Percentiles rank a stretch among this genome's conserved stretches.
Conservation (phyloP, 2,797 vertebrate genomes). For the Mormyrops attenuatus region DNA sequence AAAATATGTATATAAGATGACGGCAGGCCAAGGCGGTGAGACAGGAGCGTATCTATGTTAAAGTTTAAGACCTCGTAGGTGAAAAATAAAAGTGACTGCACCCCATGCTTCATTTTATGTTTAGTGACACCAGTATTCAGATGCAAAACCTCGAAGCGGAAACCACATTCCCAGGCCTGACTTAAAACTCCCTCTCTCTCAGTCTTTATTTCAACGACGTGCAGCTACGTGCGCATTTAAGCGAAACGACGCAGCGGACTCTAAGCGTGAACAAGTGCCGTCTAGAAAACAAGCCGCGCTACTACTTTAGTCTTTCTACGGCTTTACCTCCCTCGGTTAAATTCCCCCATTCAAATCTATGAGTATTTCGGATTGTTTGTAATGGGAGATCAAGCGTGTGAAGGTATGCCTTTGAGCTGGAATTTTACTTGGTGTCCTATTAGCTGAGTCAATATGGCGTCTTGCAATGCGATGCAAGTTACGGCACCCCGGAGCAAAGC, state of each 20-base stretch:
- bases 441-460: constrained; percentile 67
- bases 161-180: background rate
- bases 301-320: constrained; percentile 15
- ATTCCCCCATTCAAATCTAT: constrained; percentile 38
- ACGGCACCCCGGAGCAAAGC: constrained; percentile 48
- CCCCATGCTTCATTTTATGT: background rate
- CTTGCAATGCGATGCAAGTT: constrained; percentile 49
- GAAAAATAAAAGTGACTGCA: background rate
- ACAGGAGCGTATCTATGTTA: constrained; percentile 10
- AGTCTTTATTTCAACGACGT: background rate
- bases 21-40: constrained; percentile 24
- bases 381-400: constrained; percentile 54
- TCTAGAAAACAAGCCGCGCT: background rate
- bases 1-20: background rate
- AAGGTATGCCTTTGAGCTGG: constrained; percentile 52
- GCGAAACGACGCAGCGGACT: background rate
- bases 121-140: background rate
- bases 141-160: background rate
- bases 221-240: background rate
- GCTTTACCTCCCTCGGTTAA: constrained; percentile 22
- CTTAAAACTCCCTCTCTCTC: background rate
- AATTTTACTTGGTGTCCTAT: constrained; percentile 54
- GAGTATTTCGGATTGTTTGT: constrained; percentile 41
- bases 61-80: background rate
- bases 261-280: background rate